Percentiles rank a stretch among this genome's conserved stretches.
phyloP scores from a whole-genome alignment of 1,140 invertebrate species.

The Scaptomyza montana region DNA sequence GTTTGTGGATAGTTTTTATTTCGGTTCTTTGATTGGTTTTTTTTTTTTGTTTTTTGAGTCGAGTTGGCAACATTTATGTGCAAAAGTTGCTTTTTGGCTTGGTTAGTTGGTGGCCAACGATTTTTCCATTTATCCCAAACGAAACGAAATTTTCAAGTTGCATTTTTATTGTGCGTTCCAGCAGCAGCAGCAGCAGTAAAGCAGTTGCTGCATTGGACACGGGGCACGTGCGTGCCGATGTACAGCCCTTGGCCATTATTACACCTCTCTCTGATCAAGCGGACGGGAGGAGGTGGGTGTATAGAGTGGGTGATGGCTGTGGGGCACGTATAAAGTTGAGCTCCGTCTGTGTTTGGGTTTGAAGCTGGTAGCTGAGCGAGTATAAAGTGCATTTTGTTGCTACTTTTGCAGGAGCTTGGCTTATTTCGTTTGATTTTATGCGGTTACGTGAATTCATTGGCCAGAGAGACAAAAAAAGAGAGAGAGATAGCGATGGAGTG shows the following conservation, averaged over 20 bases:
- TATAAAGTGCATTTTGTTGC: conserved; percentile 81
- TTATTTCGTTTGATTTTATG: conserved; percentile 82
- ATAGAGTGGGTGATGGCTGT: conserved; percentile 6
- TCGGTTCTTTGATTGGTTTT: not conserved
- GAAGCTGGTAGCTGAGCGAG: conserved; percentile 8
- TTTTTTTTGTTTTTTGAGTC: conserved; percentile 16
- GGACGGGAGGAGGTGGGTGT: not conserved
- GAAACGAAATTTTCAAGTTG: conserved; percentile 20
- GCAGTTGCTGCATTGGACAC: conserved; percentile 52
- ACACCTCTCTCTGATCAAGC: conserved; percentile 49
- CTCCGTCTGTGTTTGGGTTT: conserved; percentile 25
- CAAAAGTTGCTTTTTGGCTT: conserved; percentile 46
- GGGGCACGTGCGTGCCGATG: conserved; percentile 61
- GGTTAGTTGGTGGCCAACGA: conserved; percentile 38
- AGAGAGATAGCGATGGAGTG: not conserved
- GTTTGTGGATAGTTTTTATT: conserved; percentile 21
- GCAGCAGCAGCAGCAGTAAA: conserved; percentile 11
- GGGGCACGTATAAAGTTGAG: conserved; percentile 51
- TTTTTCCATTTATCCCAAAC: conserved; percentile 20
- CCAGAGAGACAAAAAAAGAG: conserved; percentile 9
- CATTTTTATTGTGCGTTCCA: conserved; percentile 58
- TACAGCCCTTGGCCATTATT: conserved; percentile 74
- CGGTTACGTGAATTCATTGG: conserved; percentile 80
- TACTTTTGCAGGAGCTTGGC: conserved; percentile 73
- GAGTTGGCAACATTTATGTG: conserved; percentile 65